Conservation (phyloP, 2,113 vertebrate species). For the Paracyprichromis sp. region DNA sequence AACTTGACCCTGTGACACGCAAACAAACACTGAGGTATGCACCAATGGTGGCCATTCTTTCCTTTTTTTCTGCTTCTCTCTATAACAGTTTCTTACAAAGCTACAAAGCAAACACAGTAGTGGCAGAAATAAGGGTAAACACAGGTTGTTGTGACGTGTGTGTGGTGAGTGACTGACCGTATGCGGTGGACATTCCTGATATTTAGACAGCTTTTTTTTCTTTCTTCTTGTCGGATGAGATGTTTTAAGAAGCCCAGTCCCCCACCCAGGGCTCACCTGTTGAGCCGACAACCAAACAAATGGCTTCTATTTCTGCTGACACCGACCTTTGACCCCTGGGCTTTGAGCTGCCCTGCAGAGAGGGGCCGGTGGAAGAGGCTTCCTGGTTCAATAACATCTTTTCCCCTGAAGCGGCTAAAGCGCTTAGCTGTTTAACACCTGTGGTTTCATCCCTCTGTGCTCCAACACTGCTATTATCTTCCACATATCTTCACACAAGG, state of each 20-base stretch:
- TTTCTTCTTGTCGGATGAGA: constrained; percentile 49
- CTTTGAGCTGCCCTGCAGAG: constrained; percentile 63
- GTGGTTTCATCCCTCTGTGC: constrained; percentile 51
- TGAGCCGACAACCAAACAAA: constrained; percentile 76
- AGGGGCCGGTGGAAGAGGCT: constrained; percentile 61
- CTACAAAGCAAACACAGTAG: constrained; percentile 50
- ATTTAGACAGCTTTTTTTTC: constrained; percentile 50
- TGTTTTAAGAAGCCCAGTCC: constrained; percentile 61
- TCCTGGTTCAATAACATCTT: constrained; percentile 71
- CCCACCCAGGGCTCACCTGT: constrained; percentile 74
- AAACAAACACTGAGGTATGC: constrained; percentile 53
- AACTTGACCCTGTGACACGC: constrained; percentile 49
- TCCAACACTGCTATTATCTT: constrained; percentile 31
- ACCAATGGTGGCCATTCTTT: constrained; percentile 23
- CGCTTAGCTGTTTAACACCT: constrained; percentile 70
- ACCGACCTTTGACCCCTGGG: constrained; percentile 68
- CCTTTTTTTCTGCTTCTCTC: constrained; percentile 1
- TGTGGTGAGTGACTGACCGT: constrained; percentile 68
- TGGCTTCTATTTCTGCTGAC: constrained; percentile 61
- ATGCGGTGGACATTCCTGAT: constrained; percentile 66
- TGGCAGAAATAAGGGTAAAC: constrained; percentile 42
- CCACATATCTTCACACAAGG: constrained; percentile 24
- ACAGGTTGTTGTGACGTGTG: constrained; percentile 67
- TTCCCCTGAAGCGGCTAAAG: constrained; percentile 50
- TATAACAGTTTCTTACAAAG: constrained; percentile 7